These are phyloP conservation scores for Rhagonycha lutea DNA, from an alignment of 2,888 invertebrate genomes.

Conservation along the genomic window DNA sequence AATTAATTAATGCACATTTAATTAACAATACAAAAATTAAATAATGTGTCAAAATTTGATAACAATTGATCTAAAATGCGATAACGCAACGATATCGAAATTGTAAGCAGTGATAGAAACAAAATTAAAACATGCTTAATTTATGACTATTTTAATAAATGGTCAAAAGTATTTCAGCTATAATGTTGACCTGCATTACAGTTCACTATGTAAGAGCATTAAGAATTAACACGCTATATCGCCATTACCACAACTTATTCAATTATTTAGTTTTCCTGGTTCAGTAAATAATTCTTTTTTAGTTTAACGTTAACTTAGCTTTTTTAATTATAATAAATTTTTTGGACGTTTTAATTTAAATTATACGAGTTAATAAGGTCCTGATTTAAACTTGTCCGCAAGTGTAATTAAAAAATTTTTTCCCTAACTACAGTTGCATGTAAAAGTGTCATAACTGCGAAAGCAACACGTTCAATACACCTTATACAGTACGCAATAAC, in stretches of 20 bases:
- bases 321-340: neutral
- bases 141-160: neutral
- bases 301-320: neutral
- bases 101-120: neutral
- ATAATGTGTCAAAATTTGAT: no score
- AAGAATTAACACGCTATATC: neutral
- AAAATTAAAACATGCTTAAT: neutral
- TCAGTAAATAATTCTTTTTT: neutral
- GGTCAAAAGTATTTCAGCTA: neutral
- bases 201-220: neutral
- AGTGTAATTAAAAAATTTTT: neutral
- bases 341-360: neutral
- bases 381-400: neutral
- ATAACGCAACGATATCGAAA: neutral
- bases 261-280: neutral
- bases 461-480: neutral
- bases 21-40: neutral
- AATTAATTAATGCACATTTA: neutral
- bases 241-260: constrained; percentile 1
- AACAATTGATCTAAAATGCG: no score
- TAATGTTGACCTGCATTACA: neutral
- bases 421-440: neutral
- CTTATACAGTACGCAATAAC: neutral
- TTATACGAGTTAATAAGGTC: neutral
- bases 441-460: neutral